Evolutionary conservation across 1,140 invertebrate species (phyloP).

Genomic region (Neoseiulus cucumeris): DNA sequence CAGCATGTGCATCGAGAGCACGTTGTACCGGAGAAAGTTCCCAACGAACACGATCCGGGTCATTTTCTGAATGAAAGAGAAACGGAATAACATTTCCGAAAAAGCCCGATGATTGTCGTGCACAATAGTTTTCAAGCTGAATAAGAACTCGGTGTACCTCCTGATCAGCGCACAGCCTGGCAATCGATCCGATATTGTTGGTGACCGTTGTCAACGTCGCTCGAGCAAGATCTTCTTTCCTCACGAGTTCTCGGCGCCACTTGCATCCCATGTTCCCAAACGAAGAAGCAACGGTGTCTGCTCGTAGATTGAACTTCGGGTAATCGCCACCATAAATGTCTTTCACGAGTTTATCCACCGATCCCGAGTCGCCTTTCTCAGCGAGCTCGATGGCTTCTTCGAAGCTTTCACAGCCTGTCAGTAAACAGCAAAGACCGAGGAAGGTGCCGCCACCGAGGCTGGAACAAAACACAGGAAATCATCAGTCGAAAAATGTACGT

Average conservation of each 20-base stretch:
- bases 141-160: constrained; percentile 36
- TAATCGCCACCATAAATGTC: constrained; percentile 98
- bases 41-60: constrained; percentile 77
- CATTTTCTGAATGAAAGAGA: constrained; percentile 35
- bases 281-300: constrained; percentile 76
- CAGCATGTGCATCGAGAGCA: constrained; percentile 87
- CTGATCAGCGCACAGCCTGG: constrained; percentile 81
- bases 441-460: constrained; percentile 95
- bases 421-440: constrained; percentile 76
- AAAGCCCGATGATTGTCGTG: neutral
- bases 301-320: constrained; percentile 63
- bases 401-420: constrained; percentile 87
- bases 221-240: constrained; percentile 68
- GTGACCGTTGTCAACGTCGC: constrained; percentile 93
- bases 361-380: constrained; percentile 71
- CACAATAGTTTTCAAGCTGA: neutral
- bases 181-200: constrained; percentile 97
- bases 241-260: constrained; percentile 55
- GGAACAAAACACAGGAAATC: constrained; percentile 13
- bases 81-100: constrained; percentile 10
- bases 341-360: constrained; percentile 81
- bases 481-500: too few relatives aligned
- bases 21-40: constrained; percentile 91
- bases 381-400: constrained; percentile 93
- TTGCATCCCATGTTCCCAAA: constrained; percentile 91